Percentiles rank a stretch among this genome's conserved stretches.
Conservation (phyloP, 2,113 vertebrate genomes). For the Enhydra lutris region DNA sequence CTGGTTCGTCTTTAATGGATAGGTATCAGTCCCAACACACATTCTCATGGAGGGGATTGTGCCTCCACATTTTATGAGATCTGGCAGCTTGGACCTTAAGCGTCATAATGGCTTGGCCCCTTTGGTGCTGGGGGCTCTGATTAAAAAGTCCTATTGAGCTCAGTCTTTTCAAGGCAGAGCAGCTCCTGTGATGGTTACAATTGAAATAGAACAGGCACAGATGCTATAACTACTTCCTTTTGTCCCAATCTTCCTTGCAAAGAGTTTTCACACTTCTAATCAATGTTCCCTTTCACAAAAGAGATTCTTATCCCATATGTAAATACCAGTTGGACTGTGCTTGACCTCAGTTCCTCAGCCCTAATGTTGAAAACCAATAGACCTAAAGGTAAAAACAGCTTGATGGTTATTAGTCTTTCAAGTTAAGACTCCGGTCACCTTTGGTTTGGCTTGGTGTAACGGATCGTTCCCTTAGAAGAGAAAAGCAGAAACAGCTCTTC, state of each 20-base stretch:
- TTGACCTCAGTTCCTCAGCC: constrained; percentile 56
- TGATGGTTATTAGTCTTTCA: not conserved
- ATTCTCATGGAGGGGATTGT: not conserved
- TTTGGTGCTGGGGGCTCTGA: constrained; percentile 11
- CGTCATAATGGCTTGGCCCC: constrained; percentile 26
- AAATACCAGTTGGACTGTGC: constrained; percentile 59
- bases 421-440: constrained; percentile 50
- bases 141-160: constrained; percentile 51
- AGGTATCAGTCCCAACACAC: not conserved
- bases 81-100: not conserved
- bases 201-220: not conserved
- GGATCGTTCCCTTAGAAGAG: not conserved
- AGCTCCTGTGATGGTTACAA: constrained; percentile 44
- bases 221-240: constrained; percentile 45
- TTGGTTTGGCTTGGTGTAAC: not conserved
- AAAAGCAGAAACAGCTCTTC: constrained; percentile 28
- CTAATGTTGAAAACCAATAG: constrained; percentile 42
- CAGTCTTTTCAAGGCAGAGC: constrained; percentile 11
- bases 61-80: constrained; percentile 28
- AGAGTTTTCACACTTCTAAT: constrained; percentile 56
- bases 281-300: constrained; percentile 58
- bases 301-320: constrained; percentile 44
- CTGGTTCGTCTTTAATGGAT: not conserved
- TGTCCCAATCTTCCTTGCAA: constrained; percentile 45
- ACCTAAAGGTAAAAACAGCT: constrained; percentile 23